phyloP scores from a whole-genome alignment of 2,797 vertebrate species.

The Enteromius afrohamiltoni region DNA sequence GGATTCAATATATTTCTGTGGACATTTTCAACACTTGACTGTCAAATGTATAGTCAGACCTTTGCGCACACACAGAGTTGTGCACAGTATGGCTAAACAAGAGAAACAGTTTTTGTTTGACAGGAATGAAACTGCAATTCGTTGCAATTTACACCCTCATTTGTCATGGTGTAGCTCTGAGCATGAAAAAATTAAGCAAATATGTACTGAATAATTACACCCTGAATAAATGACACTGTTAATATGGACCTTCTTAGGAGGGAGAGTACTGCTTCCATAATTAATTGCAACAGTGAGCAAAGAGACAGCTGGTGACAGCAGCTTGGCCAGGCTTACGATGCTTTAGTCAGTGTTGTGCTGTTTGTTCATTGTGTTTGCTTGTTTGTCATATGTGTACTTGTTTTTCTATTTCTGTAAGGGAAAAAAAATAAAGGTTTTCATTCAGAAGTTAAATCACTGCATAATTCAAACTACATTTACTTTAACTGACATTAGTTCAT shows the following conservation, averaged over 20 bases:
- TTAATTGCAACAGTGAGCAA: constrained; percentile 56
- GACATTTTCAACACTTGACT: constrained; percentile 7
- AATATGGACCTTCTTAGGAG: constrained; percentile 54
- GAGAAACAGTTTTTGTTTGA: constrained; percentile 26
- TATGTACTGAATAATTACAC: constrained; percentile 57
- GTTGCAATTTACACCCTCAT: constrained; percentile 49
- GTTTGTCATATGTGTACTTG: constrained; percentile 46
- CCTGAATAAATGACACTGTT: constrained; percentile 55
- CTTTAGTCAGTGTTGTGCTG: constrained; percentile 48
- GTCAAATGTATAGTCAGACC: background rate
- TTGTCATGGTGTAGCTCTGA: constrained; percentile 47
- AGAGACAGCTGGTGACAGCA: constrained; percentile 58
- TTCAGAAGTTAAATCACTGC: constrained; percentile 6
- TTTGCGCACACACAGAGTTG: constrained; percentile 10
- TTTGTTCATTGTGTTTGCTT: constrained; percentile 52
- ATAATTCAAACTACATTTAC: constrained; percentile 19
- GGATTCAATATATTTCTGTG: background rate
- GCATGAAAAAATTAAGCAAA: constrained; percentile 48
- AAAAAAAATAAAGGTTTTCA: constrained; percentile 38
- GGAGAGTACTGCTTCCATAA: constrained; percentile 58
- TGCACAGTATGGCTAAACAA: constrained; percentile 33
- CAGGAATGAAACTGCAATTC: constrained; percentile 34
- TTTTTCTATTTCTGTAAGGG: constrained; percentile 30
- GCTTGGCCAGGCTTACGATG: constrained; percentile 50
- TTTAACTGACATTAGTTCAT: constrained; percentile 27